These are phyloP conservation scores for Agrilus cyanescens DNA, from an alignment of 2,888 invertebrate species.

Conservation along the genomic window DNA sequence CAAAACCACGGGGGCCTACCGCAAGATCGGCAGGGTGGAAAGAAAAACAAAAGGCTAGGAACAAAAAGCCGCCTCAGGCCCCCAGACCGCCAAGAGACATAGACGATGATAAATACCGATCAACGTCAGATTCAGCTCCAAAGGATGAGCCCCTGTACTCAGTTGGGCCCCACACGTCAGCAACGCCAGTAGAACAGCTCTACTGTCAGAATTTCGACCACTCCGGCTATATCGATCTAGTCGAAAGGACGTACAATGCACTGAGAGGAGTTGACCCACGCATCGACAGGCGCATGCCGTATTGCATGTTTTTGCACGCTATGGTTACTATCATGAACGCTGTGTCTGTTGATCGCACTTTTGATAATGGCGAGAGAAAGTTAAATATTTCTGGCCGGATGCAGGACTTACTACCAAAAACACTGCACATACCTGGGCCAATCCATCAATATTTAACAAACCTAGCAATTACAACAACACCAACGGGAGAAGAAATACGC, in stretches of 20 bases:
- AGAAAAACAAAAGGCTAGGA: too few species aligned
- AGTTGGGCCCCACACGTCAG: background rate
- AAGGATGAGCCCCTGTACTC: background rate
- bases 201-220: background rate
- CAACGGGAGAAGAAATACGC: too few species aligned
- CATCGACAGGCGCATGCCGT: background rate
- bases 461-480: too few species aligned
- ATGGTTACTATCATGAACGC: background rate
- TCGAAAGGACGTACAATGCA: background rate
- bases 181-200: background rate
- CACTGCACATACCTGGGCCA: too few species aligned
- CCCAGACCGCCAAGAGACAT: background rate
- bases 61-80: too few species aligned
- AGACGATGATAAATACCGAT: background rate
- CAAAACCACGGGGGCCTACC: too few species aligned
- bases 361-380: too few species aligned
- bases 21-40: too few species aligned
- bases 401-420: too few species aligned
- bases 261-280: background rate
- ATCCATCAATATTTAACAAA: too few species aligned
- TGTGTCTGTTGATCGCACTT: too few species aligned
- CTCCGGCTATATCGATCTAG: background rate
- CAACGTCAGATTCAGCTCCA: background rate
- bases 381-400: too few species aligned
- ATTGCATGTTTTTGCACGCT: background rate